Base-by-base conservation (phyloP, 2,113 vertebrate genomes). In the Acinonyx jubatus region DNA sequence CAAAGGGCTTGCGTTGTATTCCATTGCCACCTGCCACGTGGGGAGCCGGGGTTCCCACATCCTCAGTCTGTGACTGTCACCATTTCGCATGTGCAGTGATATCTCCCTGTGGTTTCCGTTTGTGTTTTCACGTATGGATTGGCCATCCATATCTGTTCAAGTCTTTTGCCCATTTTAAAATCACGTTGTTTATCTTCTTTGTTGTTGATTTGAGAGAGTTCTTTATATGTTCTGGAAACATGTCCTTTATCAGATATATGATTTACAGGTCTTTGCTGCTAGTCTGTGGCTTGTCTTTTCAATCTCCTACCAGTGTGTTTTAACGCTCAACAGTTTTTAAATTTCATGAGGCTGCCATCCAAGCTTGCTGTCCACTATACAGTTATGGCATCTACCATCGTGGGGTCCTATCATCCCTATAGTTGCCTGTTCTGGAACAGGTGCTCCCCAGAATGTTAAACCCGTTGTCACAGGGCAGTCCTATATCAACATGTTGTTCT, bases 321-420 rank as follows among this genome's bases (percentile, higher is more conserved):
- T 73, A 71, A 90, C 84, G 52, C 91, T 94, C 48, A 66, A 50
- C 69, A 13, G 6, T 11, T 82, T 94, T 92, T 23, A 27, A 36
- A 78, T 80, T 79, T 96, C 92, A 95, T 86, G 68, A 87, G 16
- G 90, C 48, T 69, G 29, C 38, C 38, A 27, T 80, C 76, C 11
- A 83, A 88, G 7, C 23, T 90, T 38, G 74, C 87, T 48, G 36
- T 33, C 80, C 52, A 45, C 93, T 63, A 73, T 0, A 27, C 80
- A 95, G 84, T 86, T 36, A 81, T 5, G 61, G 52, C 63, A 19
- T 61, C 55, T 81, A 57, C 38, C 45, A 13, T 8, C 0, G 33
- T 9, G 85, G 50, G 55, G 25, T 65, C 41, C 31, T 74, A 1
- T 55, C 25, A 63, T 80, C 27, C 84, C 65, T 18, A 25, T 1